A percentile compares a stretch with the other conserved stretches of the same genome.
Conservation (phyloP, 2,888 invertebrate genomes). For the Apotomis betuletana region DNA sequence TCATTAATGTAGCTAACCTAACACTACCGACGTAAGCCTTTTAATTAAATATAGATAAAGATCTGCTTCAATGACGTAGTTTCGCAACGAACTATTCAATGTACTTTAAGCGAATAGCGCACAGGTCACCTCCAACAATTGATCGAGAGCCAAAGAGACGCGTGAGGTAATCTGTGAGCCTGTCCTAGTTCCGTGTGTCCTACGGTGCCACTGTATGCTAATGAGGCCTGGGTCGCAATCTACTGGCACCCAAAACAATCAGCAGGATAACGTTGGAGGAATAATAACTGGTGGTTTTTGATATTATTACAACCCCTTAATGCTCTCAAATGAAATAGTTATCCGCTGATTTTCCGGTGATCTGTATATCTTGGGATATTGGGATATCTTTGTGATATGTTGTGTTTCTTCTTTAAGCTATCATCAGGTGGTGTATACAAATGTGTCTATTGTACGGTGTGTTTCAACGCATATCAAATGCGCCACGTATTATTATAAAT, state of each 20-base stretch:
- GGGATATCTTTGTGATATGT: no score
- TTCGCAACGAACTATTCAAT: background rate
- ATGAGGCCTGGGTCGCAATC: constrained; percentile 17
- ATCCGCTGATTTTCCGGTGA: no score
- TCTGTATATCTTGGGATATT: no score
- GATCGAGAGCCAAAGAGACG: constrained; percentile 37
- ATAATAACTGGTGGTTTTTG: no score
- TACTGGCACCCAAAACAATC: constrained; percentile 10
- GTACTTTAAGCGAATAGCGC: background rate
- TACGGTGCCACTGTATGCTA: constrained; percentile 22
- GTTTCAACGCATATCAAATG: no score
- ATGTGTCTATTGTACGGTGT: no score
- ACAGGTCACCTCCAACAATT: constrained; percentile 37
- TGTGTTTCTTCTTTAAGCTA: no score
- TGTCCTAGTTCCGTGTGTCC: constrained; percentile 24
- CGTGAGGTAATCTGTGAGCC: constrained; percentile 26
- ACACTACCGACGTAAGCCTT: constrained; percentile 6
- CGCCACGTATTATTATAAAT: no score
- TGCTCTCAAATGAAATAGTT: no score
- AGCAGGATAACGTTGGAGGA: background rate
- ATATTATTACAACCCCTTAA: no score
- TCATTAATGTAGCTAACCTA: constrained; percentile 1
- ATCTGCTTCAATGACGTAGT: background rate
- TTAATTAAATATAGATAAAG: constrained; percentile 1
- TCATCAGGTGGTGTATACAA: no score